These are phyloP conservation scores for Drosophila insularis DNA, from an alignment of 1,140 invertebrate genomes.

Conservation along the genomic window DNA sequence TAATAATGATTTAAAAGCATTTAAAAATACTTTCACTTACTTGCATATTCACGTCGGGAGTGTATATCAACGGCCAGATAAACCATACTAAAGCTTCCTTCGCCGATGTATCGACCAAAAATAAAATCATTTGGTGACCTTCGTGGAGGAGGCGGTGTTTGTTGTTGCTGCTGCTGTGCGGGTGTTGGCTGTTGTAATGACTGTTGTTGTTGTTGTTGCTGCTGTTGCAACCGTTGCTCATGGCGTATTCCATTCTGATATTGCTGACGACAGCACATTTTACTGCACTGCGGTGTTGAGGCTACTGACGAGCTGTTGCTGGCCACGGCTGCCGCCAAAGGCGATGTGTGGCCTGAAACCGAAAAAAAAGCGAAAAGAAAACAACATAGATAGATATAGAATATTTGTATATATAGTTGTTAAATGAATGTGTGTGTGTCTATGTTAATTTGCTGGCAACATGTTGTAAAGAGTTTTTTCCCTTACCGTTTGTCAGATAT, in stretches of 20 bases:
- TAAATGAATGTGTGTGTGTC: neutral
- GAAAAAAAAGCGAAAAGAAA: conserved; percentile 17
- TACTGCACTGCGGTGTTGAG: conserved; percentile 58
- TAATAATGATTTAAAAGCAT: neutral
- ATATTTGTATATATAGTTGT: neutral
- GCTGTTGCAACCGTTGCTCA: conserved; percentile 37
- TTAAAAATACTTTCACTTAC: conserved; percentile 85
- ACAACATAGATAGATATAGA: conserved; percentile 2
- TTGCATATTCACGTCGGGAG: conserved; percentile 95
- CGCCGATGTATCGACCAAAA: conserved; percentile 97
- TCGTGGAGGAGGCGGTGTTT: conserved; percentile 84
- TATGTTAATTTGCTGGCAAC: conserved; percentile 34
- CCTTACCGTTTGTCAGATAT: conserved; percentile 70
- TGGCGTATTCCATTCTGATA: conserved; percentile 34
- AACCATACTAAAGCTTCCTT: conserved; percentile 98
- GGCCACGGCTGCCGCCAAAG: conserved; percentile 72
- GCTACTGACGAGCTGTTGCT: conserved; percentile 66
- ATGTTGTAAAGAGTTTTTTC: conserved; percentile 37
- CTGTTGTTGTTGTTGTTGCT: conserved; percentile 35
- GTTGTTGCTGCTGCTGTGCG: conserved; percentile 22
- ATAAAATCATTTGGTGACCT: conserved; percentile 94
- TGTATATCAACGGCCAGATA: conserved; percentile 96
- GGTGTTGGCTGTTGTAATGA: conserved; percentile 21
- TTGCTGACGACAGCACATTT: conserved; percentile 55
- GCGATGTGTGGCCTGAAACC: conserved; percentile 67